Base-by-base conservation (phyloP, 2,888 invertebrate genomes). In the Stenurella melanura region DNA sequence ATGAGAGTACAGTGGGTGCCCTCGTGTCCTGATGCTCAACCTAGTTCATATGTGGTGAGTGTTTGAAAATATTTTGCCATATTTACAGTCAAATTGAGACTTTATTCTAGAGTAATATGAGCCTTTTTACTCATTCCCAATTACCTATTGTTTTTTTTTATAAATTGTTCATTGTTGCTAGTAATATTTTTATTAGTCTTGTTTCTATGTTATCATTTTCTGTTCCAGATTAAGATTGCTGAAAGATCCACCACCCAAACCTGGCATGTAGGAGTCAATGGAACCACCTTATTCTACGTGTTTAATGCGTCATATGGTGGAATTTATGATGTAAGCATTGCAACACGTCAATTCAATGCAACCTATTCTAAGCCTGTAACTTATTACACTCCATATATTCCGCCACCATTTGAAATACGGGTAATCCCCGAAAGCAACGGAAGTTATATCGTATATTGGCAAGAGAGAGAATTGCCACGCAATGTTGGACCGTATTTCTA, bases 1-100 rank as follows among this genome's bases (percentile, higher is more conserved):
- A 92, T 96, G 89, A 89, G 90, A 26, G 92, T 96, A 0, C 89
- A 91, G 17, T 96, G 96, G 96, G 91, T 92, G 58, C 93, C 95
- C 0, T 94, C 93, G 73, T 96, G 96, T 87, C 91, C 91, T 0
- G 87, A 88, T 9, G 87, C 69, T 0, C 72, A 74, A 19, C 74
- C 79, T 42, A 70, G 76, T n/a, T 70, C 19, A 34, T 95, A 95
- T 83, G 91, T 91, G 86, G 94, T 95, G 87, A 91, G 92, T 86
- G 38, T 77, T 74, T n/a, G 15, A n/a, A 61, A 30, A 26, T 26
- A 60, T 10, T 60, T 18, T 12, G 5, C 3, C n/a, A 15, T 34
- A 10, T 64, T 11, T 64, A 57, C 15, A 26, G 21, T 26, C 21
- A 26, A 26, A 26, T 26, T 4, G 4, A 26, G n/a, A n/a, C n/a